Evolutionary conservation across 2,113 vertebrate genomes (phyloP).

Genomic region (Polyodon spathula): DNA sequence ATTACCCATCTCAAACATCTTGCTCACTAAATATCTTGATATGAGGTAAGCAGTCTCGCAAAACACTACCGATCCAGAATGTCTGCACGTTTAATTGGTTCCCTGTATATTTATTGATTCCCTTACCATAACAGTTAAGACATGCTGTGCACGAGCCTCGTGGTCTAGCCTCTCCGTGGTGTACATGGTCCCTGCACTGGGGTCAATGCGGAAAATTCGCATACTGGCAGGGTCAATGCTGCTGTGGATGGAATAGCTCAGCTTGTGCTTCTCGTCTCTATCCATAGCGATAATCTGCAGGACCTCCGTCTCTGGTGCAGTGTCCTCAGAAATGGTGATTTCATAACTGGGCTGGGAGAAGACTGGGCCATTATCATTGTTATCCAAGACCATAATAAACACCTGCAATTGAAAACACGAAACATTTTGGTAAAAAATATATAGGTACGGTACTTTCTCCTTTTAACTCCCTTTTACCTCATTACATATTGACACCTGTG

Average conservation of each 20-base stretch:
- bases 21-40: too few relatives aligned
- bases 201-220: constrained; percentile 82
- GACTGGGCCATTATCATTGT: constrained; percentile 87
- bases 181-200: constrained; percentile 70
- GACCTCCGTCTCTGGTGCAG: constrained; percentile 79
- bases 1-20: too few relatives aligned
- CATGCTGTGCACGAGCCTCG: constrained; percentile 81
- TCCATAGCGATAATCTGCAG: constrained; percentile 85
- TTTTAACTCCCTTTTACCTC: too few relatives aligned
- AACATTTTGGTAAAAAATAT: too few relatives aligned
- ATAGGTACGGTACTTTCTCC: too few relatives aligned
- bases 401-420: constrained; percentile 60
- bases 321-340: constrained; percentile 82
- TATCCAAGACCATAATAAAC: constrained; percentile 82
- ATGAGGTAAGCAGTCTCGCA: too few relatives aligned
- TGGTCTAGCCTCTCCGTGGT: constrained; percentile 82
- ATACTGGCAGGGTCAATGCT: constrained; percentile 79
- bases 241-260: constrained; percentile 83
- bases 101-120: too few relatives aligned
- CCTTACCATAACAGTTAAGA: constrained; percentile 86
- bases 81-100: too few relatives aligned
- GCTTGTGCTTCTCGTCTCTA: constrained; percentile 76
- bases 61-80: too few relatives aligned
- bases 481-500: too few relatives aligned
- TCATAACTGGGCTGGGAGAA: constrained; percentile 86